Evolutionary conservation across 2,888 invertebrate genomes (phyloP).

Genomic region (Tuberolachnus salignus): DNA sequence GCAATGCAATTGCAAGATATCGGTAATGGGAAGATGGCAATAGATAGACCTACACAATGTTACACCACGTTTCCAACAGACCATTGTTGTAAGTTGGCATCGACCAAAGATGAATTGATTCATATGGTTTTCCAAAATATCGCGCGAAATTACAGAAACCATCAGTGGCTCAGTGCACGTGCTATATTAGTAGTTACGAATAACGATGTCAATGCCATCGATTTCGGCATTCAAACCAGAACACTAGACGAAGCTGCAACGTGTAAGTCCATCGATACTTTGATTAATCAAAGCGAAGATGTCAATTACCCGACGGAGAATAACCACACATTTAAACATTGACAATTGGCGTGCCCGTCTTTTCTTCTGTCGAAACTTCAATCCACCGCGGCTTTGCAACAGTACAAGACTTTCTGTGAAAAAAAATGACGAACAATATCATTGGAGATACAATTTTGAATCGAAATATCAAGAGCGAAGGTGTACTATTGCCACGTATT

Average conservation of each 20-base stretch:
- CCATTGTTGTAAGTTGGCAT: too few relatives aligned
- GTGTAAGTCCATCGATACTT: not conserved
- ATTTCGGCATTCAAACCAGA: not conserved
- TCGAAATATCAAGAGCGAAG: not conserved
- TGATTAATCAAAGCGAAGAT: not conserved
- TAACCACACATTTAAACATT: not conserved
- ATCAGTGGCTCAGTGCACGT: too few relatives aligned
- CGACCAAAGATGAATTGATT: too few relatives aligned
- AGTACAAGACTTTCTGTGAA: not conserved
- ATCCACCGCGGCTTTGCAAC: not conserved
- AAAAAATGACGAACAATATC: not conserved
- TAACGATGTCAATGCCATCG: not conserved
- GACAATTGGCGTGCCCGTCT: not conserved
- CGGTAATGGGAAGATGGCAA: too few relatives aligned
- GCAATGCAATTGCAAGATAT: too few relatives aligned
- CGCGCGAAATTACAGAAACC: not conserved
- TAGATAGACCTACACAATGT: too few relatives aligned
- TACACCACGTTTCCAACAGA: too few relatives aligned
- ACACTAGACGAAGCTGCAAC: not conserved
- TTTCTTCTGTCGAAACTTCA: not conserved
- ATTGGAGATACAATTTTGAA: not conserved
- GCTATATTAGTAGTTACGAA: too few relatives aligned
- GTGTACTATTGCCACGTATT: too few relatives aligned
- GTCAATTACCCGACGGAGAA: not conserved
- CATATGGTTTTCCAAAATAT: too few relatives aligned